Conservation (phyloP, 1,140 invertebrate species). For the Diachasmimorpha longicaudata region DNA sequence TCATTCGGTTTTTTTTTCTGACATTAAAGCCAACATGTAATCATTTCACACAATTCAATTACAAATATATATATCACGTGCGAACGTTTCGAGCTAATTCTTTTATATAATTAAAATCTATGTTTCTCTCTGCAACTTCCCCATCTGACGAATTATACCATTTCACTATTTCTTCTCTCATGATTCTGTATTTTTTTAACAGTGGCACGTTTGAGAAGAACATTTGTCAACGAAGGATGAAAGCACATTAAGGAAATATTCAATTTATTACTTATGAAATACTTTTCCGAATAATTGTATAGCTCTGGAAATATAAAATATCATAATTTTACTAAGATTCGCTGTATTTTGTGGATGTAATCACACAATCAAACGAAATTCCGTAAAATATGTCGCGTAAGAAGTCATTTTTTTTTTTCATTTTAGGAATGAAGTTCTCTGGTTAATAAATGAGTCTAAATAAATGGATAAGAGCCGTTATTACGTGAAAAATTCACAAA, state of each 20-base stretch:
- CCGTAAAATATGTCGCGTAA: too few species aligned
- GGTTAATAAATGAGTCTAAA: too few species aligned
- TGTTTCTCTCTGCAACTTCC: conserved; percentile 24
- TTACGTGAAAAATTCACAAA: too few species aligned
- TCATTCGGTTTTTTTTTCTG: background rate
- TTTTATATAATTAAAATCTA: background rate
- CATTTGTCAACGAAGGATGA: background rate
- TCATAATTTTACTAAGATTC: too few species aligned
- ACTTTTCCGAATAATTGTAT: background rate
- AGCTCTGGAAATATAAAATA: background rate
- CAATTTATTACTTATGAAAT: background rate
- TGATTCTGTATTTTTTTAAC: background rate
- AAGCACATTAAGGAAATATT: background rate
- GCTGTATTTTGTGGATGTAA: too few species aligned
- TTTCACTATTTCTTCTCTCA: background rate
- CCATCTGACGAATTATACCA: background rate
- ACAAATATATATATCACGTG: background rate
- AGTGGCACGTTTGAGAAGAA: conserved; percentile 2
- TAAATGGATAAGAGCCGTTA: too few species aligned
- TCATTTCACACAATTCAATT: background rate
- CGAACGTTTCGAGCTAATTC: conserved; percentile 2
- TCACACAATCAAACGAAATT: too few species aligned
- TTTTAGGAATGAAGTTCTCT: too few species aligned
- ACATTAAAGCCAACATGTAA: background rate
- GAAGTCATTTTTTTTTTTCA: too few species aligned